Conservation (phyloP, 1,140 invertebrate species). For the Popillia japonica region DNA sequence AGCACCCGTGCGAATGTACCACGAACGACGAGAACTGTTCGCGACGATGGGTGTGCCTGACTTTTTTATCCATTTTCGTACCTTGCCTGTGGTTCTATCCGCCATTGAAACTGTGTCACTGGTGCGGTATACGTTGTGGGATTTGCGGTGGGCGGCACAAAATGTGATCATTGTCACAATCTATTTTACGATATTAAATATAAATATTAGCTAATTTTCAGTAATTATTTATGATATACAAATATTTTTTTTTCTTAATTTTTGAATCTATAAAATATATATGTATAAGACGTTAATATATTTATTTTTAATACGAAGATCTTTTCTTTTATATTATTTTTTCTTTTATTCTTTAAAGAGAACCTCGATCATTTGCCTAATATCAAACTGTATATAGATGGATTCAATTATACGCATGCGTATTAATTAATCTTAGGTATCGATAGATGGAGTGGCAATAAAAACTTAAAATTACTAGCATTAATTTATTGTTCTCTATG, state of each 20-base stretch:
- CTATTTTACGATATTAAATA: constrained; percentile 51
- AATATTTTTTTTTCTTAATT: constrained; percentile 20
- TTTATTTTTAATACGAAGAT: constrained; percentile 38
- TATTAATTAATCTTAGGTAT: background rate
- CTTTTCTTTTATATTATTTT: constrained; percentile 17
- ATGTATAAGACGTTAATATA: constrained; percentile 36
- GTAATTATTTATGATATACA: constrained; percentile 1
- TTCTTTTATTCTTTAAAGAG: background rate
- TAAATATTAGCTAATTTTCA: constrained; percentile 34
- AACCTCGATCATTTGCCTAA: background rate
- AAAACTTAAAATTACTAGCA: background rate
- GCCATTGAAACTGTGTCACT: constrained; percentile 84
- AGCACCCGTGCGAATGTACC: constrained; percentile 81
- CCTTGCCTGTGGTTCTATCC: constrained; percentile 95
- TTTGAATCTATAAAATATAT: constrained; percentile 16
- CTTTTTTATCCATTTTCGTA: constrained; percentile 85
- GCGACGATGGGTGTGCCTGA: constrained; percentile 83
- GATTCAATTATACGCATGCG: background rate
- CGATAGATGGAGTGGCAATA: too few relatives aligned
- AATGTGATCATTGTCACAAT: constrained; percentile 48
- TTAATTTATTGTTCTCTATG: too few relatives aligned
- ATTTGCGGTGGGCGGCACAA: constrained; percentile 84
- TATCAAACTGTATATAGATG: too few relatives aligned
- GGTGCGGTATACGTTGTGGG: constrained; percentile 79
- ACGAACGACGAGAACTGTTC: constrained; percentile 65